phyloP scores from a whole-genome alignment of 92 coral and sea anemone genomes.

The Meandrina meandrites region DNA sequence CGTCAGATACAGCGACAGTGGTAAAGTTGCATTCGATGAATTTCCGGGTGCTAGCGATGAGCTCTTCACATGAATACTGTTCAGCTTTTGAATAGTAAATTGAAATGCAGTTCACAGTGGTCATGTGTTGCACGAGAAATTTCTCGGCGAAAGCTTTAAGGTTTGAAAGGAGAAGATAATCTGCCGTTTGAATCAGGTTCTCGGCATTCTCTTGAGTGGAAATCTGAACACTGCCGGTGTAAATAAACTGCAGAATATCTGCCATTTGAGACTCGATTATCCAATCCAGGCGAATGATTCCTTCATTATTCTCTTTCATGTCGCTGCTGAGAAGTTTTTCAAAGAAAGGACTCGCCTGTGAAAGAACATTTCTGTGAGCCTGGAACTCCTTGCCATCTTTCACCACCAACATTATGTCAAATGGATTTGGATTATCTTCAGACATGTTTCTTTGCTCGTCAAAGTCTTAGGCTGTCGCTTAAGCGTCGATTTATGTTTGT shows the following conservation, averaged over 20 bases:
- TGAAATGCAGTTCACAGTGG: not conserved
- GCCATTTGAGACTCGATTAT: not conserved
- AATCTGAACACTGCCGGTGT: conserved; percentile 5
- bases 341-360: conserved; percentile 21
- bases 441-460: too few species aligned
- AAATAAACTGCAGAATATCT: conserved; percentile 16
- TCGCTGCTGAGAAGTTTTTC: conserved; percentile 14
- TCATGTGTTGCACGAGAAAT: not conserved
- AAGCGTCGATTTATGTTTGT: too few species aligned
- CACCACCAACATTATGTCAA: not conserved
- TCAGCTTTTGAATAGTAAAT: not conserved
- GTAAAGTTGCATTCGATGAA: not conserved
- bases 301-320: conserved; percentile 24
- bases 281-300: conserved; percentile 1
- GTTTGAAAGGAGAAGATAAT: conserved; percentile 4
- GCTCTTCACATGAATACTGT: not conserved
- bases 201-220: not conserved
- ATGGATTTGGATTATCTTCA: too few species aligned
- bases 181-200: not conserved
- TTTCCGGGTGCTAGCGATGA: not conserved
- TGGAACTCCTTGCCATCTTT: conserved; percentile 9
- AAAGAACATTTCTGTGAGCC: conserved; percentile 13
- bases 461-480: too few species aligned
- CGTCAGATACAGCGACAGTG: not conserved
- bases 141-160: not conserved